Evolutionary conservation across 2,888 invertebrate genomes (phyloP), one percentile per base, ranked within the genome.

Genomic region (Taphrorychus bicolor): DNA sequence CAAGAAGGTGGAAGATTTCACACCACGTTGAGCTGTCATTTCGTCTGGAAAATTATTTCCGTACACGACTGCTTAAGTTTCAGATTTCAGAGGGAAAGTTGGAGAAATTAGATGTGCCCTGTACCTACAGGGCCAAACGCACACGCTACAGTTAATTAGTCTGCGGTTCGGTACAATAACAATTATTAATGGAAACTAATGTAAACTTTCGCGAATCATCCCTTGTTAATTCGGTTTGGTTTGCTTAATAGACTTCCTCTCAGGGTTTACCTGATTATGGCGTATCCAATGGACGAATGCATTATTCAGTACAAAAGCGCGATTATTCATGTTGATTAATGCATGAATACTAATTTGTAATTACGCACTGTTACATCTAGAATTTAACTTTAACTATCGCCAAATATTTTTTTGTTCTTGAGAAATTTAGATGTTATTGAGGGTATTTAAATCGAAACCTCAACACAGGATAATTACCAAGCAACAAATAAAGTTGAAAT

Each of bases 201-300:
- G 45, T 45, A 45, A 45, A 45, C 45, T 45, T 45, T 45, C 45
- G 17, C 45, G 45, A 45, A 45, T 45, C 45, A 45, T 45, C 45
- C 45, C 45, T 45, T 14, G 45, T 45, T 45, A 45, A 45, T 45
- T 45, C 14, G 45, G 17, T 45, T 45, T 45, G 17, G 45, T 45
- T 45, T 45, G 17, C 45, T 5, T 45, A 45, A 45, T 45, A 45
- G 16, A 45, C 17, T 45, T 45, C 45, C 45, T 11, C 45, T 16
- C 14, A 32, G 7, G 32, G 7, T 32, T 32, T 9, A 7, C 32
- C 11, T 32, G 32, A 32, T 32, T 7, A 3, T 32, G 32, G 32
- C 11, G 9, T 14, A 45, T 45, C 45, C 45, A 7, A 45, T 45
- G 17, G 45, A 45, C 45, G 45, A 45, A 45, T 17, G 14, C 45